Evolutionary conservation across 2,113 vertebrate species (phyloP).

Genomic region (Oreotrochilus melanogaster): DNA sequence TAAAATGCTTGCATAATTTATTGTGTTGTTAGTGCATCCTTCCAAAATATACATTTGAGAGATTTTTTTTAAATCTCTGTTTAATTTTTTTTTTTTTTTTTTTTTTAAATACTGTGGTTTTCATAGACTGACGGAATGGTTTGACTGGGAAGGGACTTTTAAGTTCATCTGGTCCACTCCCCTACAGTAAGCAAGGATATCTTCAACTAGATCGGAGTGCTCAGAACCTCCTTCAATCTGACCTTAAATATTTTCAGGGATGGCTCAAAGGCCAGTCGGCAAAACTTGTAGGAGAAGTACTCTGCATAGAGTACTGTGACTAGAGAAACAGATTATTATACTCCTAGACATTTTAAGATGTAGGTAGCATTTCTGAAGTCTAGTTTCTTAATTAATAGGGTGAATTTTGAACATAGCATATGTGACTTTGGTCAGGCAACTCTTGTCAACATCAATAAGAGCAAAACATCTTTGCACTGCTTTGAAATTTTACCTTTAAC

Average conservation of each 20-base stretch:
- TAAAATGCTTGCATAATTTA: not conserved
- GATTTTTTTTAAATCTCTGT: not conserved
- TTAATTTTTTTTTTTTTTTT: too few species aligned
- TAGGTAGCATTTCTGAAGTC: not conserved
- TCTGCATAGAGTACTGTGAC: not conserved
- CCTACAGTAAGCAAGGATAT: too few species aligned
- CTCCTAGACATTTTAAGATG: not conserved
- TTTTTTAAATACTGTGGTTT: not conserved
- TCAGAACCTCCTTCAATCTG: too few species aligned
- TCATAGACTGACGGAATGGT: not conserved
- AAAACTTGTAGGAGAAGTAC: not conserved
- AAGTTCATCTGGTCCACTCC: too few species aligned
- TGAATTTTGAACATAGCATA: not conserved
- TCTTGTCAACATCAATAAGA: conserved; percentile 25
- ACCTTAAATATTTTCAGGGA: too few species aligned
- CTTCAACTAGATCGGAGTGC: too few species aligned
- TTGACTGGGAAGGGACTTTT: too few species aligned
- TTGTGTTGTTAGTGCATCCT: not conserved
- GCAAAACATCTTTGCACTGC: conserved; percentile 5
- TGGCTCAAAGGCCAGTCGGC: too few species aligned
- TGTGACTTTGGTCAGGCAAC: conserved; percentile 18
- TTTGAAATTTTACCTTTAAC: conserved; percentile 65
- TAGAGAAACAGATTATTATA: not conserved
- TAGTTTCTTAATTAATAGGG: conserved; percentile 27
- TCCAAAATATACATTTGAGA: not conserved